phyloP scores from a whole-genome alignment of 2,113 vertebrate species.

The Platichthys flesus region DNA sequence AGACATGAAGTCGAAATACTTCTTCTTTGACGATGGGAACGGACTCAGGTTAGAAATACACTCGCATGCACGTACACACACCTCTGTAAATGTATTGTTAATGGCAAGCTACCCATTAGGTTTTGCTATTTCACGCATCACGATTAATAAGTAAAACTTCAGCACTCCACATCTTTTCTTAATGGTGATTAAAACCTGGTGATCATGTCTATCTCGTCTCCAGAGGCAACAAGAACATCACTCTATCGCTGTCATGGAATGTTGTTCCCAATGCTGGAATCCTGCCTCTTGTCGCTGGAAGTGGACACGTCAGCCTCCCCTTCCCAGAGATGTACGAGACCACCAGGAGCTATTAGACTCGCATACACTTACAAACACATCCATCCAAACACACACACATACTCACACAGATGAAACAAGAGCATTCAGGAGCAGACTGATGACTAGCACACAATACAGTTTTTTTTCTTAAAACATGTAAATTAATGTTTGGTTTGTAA shows the following conservation, averaged over 20 bases:
- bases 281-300: conserved; percentile 94
- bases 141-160: too few species aligned
- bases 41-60: conserved; percentile 89
- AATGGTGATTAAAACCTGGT: background rate
- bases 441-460: conserved; percentile 7
- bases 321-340: conserved; percentile 95
- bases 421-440: background rate
- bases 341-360: conserved; percentile 90
- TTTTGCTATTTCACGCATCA: background rate
- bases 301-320: conserved; percentile 91
- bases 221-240: conserved; percentile 97
- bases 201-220: conserved; percentile 18
- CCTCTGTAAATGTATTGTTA: background rate
- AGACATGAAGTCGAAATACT: conserved; percentile 97
- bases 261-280: conserved; percentile 98
- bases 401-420: background rate
- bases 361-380: background rate
- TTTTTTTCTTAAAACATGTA: conserved; percentile 25
- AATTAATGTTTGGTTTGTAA: conserved; percentile 53
- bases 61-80: background rate
- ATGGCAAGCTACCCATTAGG: background rate
- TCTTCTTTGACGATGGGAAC: conserved; percentile 98
- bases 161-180: too few species aligned
- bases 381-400: background rate
- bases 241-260: conserved; percentile 97